Evolutionary conservation across 2,888 invertebrate species (phyloP).

Genomic region (Leptinotarsa tumamoca): DNA sequence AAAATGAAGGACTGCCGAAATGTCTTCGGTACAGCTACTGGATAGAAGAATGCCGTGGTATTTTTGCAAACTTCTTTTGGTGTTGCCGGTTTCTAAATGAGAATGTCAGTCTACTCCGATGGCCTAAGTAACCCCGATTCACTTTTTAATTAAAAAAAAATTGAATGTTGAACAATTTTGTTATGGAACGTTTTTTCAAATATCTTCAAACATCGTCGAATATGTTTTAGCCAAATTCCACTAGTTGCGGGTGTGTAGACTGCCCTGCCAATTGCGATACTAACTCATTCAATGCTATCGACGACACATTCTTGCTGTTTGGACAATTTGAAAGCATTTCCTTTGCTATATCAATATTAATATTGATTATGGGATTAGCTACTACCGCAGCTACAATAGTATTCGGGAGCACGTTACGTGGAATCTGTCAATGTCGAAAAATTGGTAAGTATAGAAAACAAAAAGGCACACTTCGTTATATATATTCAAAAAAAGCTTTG

Average conservation of each 20-base stretch:
- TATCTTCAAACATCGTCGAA: background rate
- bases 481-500: too few relatives aligned
- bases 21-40: too few relatives aligned
- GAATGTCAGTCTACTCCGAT: too few relatives aligned
- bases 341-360: slow-evolving; percentile 13
- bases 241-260: slow-evolving; percentile 83
- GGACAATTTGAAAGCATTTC: slow-evolving; percentile 25
- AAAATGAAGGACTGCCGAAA: too few relatives aligned
- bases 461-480: too few relatives aligned
- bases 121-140: too few relatives aligned
- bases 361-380: slow-evolving; percentile 22
- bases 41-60: too few relatives aligned
- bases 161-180: too few relatives aligned
- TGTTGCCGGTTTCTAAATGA: too few relatives aligned
- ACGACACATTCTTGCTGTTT: slow-evolving; percentile 46
- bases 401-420: background rate
- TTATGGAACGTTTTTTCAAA: too few relatives aligned
- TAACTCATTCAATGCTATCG: slow-evolving; percentile 65
- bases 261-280: slow-evolving; percentile 75
- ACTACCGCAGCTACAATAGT: slow-evolving; percentile 10
- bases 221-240: slow-evolving; percentile 65
- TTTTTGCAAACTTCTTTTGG: too few relatives aligned
- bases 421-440: background rate
- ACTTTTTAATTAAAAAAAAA: too few relatives aligned
- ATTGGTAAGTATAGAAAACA: background rate